Evolutionary conservation across 1,140 invertebrate genomes (phyloP), one percentile per base, ranked within the genome.

Genomic region (Halotydeus destructor): DNA sequence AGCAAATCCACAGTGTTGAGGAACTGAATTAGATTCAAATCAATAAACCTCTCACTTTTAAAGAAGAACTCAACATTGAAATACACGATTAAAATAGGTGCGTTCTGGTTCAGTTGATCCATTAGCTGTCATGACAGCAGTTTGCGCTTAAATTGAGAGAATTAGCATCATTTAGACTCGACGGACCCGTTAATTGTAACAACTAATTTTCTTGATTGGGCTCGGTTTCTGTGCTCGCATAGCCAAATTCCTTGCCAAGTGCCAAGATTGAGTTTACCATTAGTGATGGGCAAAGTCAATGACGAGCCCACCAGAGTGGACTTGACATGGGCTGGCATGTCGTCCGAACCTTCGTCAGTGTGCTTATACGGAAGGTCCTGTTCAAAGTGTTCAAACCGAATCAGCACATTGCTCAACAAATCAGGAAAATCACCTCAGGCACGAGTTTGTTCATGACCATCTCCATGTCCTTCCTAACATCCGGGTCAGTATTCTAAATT

Each of bases 401-500:
- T n/a, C n/a, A n/a, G n/a, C n/a, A n/a, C n/a, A n/a, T n/a, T n/a
- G n/a, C n/a, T n/a, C n/a, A n/a, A n/a, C 5, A 38, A 22, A 38
- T 5, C 23, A 27, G n/a, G n/a, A n/a, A n/a, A n/a, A n/a, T n/a
- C 61, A 70, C 69, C 63, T 94, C 86, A 64, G 88, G 88, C 67
- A 93, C 81, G 64, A 93, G 83, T 75, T 86, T 88, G 65, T 91
- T 89, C 59, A 94, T 69, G 80, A 93, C 89, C 82, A 88, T 93
- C 67, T 93, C 85, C 81, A 91, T 89, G 58, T 94, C 88, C 58
- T 86, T 82, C 64, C 83, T 50, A 45, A 89, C 85, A 68, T 89
- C 82, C 50, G 84, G 83, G 69, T 93, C 84, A 84, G 85, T 91
- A 66, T 85, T 91, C 69, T 60, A n/a, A n/a, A n/a, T n/a, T n/a